Base-by-base conservation (phyloP, 2,113 vertebrate species). In the Numenius arquata region DNA sequence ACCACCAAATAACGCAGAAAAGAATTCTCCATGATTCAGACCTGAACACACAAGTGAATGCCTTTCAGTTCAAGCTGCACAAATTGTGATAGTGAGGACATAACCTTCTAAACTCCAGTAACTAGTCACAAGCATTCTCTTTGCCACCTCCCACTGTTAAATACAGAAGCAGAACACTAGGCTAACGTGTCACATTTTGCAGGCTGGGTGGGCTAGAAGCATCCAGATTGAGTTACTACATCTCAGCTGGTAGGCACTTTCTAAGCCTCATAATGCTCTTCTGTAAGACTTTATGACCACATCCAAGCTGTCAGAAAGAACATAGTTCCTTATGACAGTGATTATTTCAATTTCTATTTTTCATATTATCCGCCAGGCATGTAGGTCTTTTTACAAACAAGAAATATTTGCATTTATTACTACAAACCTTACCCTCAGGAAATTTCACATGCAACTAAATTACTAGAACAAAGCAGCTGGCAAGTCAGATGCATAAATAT, bases 1-100 rank as follows among this genome's bases (percentile, higher is more conserved):
- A 65, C 23, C 11, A 38, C 0, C 8, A 20, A 93, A 38, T 34
- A 50, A 26, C 8, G 12, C 26, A 75, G n/a, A 85, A 88, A 17
- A 53, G 13, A 73, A 68, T 61, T 91, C 15, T 40, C 16, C 3
- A 1, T 1, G 5, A 41, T 67, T 48, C 73, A 84, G 29, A 38
- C 4, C 11, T 3, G n/a, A 77, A 21, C 2, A 1, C 52, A 13
- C 32, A 81, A 30, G 9, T 8, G 23, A 71, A 63, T 17, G 5
- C 10, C 45, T 74, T 94, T 50, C 41, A 55, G 16, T 59, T 81
- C 65, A 45, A 92, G 25, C 14, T 29, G 10, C 17, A 43, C 15
- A 71, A 62, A 50, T 3, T 15, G 19, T 2, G 2, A 1, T 5
- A 59, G 17, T 2, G 5, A 45, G 0, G 3, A 66, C 17, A 25